These are phyloP conservation scores for Volucella zonaria DNA, from an alignment of 2,888 invertebrate genomes.

Conservation along the genomic window DNA sequence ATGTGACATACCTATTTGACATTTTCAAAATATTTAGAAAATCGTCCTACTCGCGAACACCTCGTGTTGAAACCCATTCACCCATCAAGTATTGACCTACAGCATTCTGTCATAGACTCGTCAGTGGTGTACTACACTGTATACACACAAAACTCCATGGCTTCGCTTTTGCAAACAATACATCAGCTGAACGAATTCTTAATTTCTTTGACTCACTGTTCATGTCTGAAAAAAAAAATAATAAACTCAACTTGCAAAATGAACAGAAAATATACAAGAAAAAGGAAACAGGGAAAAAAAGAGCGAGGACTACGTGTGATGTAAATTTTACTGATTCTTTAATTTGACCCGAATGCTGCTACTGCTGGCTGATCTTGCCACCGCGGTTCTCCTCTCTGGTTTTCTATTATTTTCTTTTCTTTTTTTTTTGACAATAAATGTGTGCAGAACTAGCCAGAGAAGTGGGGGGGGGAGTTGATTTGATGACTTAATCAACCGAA, in stretches of 20 bases:
- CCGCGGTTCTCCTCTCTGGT: slow-evolving; percentile 32
- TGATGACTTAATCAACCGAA: slow-evolving; percentile 63
- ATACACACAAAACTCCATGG: slow-evolving; percentile 42
- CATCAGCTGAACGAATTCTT: slow-evolving; percentile 14
- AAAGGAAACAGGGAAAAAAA: neutral
- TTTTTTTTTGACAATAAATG: slow-evolving; percentile 27
- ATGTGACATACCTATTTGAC: neutral
- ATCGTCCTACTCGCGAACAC: slow-evolving; percentile 30
- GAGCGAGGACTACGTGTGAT: slow-evolving; percentile 53
- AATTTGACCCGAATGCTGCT: slow-evolving; percentile 16
- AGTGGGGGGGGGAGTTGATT: slow-evolving; percentile 24
- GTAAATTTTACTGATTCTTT: slow-evolving; percentile 47
- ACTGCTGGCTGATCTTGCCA: slow-evolving; percentile 10
- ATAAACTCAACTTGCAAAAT: slow-evolving; percentile 35
- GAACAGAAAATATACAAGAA: too few relatives aligned
- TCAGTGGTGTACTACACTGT: neutral
- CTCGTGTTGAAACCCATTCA: slow-evolving; percentile 1
- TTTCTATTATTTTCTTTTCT: slow-evolving; percentile 26
- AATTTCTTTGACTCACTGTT: slow-evolving; percentile 60
- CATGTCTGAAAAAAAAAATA: slow-evolving; percentile 31
- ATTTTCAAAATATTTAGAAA: neutral
- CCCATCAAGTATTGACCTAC: slow-evolving; percentile 9
- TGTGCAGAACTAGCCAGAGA: neutral
- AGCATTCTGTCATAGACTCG: slow-evolving; percentile 3
- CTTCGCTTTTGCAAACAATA: slow-evolving; percentile 16